phyloP scores from a whole-genome alignment of 2,888 invertebrate species.

The Agelastica alni region DNA sequence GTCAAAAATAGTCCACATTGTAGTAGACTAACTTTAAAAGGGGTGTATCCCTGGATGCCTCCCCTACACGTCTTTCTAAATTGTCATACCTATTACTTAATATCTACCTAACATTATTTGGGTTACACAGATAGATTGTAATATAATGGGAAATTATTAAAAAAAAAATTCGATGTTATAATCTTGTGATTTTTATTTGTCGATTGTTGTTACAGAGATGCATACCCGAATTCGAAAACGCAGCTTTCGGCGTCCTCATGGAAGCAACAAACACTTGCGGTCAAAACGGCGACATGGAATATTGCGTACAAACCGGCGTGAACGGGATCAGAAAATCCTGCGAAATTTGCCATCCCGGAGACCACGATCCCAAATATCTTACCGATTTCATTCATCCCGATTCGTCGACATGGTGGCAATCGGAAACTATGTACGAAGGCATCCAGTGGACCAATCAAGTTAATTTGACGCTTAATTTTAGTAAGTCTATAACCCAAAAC shows the following conservation, averaged over 20 bases:
- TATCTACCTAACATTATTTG: too few relatives aligned
- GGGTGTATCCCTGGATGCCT: too few relatives aligned
- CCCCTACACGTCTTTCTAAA: too few relatives aligned
- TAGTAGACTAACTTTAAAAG: too few relatives aligned
- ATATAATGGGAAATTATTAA: too few relatives aligned
- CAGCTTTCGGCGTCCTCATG: slow-evolving; percentile 86
- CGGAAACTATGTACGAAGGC: slow-evolving; percentile 94
- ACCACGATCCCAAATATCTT: slow-evolving; percentile 75
- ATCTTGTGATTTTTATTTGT: slow-evolving; percentile 4
- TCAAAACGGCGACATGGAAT: slow-evolving; percentile 75
- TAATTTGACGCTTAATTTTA: slow-evolving; percentile 65
- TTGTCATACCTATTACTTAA: too few relatives aligned
- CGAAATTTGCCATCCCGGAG: slow-evolving; percentile 72
- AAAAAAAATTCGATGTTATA: too few relatives aligned
- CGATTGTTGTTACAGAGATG: slow-evolving; percentile 76
- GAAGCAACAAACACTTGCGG: slow-evolving; percentile 98
- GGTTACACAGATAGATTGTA: too few relatives aligned
- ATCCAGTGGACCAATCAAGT: slow-evolving; percentile 91
- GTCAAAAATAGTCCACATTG: too few relatives aligned
- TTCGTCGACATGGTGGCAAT: slow-evolving; percentile 96
- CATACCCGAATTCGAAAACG: slow-evolving; percentile 95
- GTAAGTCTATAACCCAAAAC: slow-evolving; percentile 38
- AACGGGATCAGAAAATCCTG: slow-evolving; percentile 72
- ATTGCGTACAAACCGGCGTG: slow-evolving; percentile 89
- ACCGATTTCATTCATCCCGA: slow-evolving; percentile 92